Conservation (phyloP, 2,113 vertebrate genomes). For the Ptychochromis oligacanthus region DNA sequence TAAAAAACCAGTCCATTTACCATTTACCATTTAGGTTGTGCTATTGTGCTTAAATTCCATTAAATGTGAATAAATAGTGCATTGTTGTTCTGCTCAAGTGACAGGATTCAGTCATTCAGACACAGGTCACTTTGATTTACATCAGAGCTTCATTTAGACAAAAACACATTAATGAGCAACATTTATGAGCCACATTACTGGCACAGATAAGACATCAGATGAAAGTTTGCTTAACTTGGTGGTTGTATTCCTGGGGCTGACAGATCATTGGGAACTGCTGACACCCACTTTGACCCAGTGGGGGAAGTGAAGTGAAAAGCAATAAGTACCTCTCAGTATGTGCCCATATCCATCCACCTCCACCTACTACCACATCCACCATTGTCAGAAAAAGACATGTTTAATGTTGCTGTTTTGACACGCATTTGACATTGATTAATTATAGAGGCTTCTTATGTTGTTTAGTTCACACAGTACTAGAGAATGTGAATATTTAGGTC, state of each 20-base stretch:
- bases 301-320: constrained; percentile 20
- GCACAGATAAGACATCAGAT: too few relatives aligned
- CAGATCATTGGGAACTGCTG: neutral
- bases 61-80: too few relatives aligned
- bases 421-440: constrained; percentile 62
- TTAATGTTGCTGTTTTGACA: constrained; percentile 58
- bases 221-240: too few relatives aligned
- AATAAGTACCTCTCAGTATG: constrained; percentile 24
- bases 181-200: too few relatives aligned
- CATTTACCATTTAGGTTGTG: too few relatives aligned
- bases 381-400: constrained; percentile 22
- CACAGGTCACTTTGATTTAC: too few relatives aligned
- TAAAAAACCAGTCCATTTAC: too few relatives aligned
- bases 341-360: neutral
- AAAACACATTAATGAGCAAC: too few relatives aligned
- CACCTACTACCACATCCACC: neutral
- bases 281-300: constrained; percentile 22
- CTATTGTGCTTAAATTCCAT: too few relatives aligned
- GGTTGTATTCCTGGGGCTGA: neutral
- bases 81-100: too few relatives aligned
- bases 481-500: constrained; percentile 32
- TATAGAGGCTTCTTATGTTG: constrained; percentile 46
- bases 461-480: neutral
- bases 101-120: too few relatives aligned
- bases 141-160: too few relatives aligned